Evolutionary conservation across 1,140 invertebrate species (phyloP).

Genomic region (Odontomachus brunneus): DNA sequence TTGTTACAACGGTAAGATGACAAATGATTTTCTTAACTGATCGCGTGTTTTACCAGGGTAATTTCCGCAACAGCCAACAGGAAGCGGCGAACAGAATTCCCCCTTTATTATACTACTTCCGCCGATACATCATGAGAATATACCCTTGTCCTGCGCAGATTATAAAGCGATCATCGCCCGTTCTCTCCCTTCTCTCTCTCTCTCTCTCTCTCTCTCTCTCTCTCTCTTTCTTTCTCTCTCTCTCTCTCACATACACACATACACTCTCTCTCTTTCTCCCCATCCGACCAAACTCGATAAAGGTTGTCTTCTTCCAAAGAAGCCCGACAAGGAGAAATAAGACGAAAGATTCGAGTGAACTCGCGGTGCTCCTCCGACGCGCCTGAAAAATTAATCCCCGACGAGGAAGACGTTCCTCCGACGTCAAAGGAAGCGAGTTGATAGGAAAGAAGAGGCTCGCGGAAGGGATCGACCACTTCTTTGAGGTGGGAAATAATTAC

Average conservation of each 20-base stretch:
- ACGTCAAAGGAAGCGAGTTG: not conserved
- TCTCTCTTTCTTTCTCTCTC: not conserved
- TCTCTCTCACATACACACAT: too few relatives aligned
- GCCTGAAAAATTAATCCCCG: constrained; percentile 58
- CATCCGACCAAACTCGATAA: not conserved
- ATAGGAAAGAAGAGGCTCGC: not conserved
- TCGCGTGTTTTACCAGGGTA: not conserved
- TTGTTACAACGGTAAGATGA: not conserved
- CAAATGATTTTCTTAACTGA: not conserved
- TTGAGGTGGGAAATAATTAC: constrained; percentile 37
- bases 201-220: not conserved
- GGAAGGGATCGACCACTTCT: not conserved
- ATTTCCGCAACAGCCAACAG: not conserved
- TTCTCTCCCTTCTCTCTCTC: not conserved
- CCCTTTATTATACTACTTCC: not conserved
- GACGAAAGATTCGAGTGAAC: constrained; percentile 15
- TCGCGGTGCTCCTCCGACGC: not conserved
- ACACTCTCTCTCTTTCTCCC: too few relatives aligned
- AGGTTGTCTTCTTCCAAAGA: constrained; percentile 9
- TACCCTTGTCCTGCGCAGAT: constrained; percentile 12
- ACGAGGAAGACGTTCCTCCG: not conserved
- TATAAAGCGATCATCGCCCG: constrained; percentile 55
- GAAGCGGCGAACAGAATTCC: constrained; percentile 10
- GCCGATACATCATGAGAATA: constrained; percentile 38
- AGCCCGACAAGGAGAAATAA: constrained; percentile 47